Base-by-base conservation (phyloP, 2,888 invertebrate genomes). In the Melanophora roralis region DNA sequence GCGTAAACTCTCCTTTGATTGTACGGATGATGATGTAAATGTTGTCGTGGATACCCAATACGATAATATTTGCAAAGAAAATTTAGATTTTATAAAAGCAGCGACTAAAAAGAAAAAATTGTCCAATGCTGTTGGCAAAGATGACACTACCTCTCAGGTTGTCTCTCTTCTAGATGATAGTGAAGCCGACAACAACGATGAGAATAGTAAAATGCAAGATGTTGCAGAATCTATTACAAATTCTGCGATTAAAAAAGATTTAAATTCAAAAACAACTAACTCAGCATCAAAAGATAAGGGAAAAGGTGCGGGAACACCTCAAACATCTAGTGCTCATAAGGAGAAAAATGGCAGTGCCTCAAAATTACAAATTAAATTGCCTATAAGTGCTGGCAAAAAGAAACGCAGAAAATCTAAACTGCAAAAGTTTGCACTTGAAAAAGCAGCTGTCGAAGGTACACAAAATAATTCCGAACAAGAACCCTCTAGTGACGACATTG, bases 281-380 rank as follows among this genome's bases (percentile, higher is more conserved):
- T 38, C 55, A 16, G 11, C 16, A 40, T 16, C 4, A 40, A 76
- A 68, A 21, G 62, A 67, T 5, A 75, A 77, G 19, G 64, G 55
- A 1, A 82, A 82, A 59, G 72, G 81, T 78, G 82, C 81, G 59
- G 83, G 78, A 71, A 78, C 80, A 75, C 80, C 78, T n/a, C 59
- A 75, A 49, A 62, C 55, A 67, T 49, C 65, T 32, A 71, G 59
- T 69, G 71, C 23, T 14, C 60, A 55, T 32, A 71, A 57, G 32
- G 73, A 49, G 7, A 73, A 81, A 73, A 38, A 71, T 51, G 47
- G 67, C 45, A 81, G 73, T 62, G 65, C 77, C 9, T 57, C 76
- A 11, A 84, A 84, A 79, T 78, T 88, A 23, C 85, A 86, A 83
- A 88, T 88, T n/a, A 88, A 88, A 69, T 71, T 88, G 57, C 88